Evolutionary conservation across 1,140 invertebrate genomes (phyloP).

Genomic region (Argopecten irradians): DNA sequence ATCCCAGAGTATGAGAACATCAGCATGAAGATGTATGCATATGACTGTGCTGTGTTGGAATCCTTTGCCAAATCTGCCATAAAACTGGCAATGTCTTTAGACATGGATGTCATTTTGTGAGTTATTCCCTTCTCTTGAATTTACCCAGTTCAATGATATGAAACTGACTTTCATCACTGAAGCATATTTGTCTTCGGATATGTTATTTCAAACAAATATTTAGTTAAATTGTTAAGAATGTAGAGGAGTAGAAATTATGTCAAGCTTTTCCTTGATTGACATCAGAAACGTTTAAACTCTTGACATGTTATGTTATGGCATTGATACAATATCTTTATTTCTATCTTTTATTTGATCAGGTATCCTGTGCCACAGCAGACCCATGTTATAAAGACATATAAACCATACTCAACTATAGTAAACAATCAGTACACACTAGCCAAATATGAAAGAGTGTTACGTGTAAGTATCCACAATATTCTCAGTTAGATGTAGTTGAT

Average conservation of each 20-base stretch:
- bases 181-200: too few species aligned
- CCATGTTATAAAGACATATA: constrained; percentile 12
- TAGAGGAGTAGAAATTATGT: too few species aligned
- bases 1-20: constrained; percentile 30
- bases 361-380: constrained; percentile 33
- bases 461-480: constrained; percentile 6
- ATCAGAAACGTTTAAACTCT: too few species aligned
- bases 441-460: constrained; percentile 39
- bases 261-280: too few species aligned
- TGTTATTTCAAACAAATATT: too few species aligned
- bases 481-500: background rate
- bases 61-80: constrained; percentile 23
- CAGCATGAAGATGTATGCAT: constrained; percentile 24
- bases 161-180: too few species aligned
- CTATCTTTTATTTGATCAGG: background rate
- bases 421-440: constrained; percentile 28
- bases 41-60: constrained; percentile 33
- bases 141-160: too few species aligned
- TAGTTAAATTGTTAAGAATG: too few species aligned
- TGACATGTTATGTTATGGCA: too few species aligned
- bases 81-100: background rate
- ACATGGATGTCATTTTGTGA: constrained; percentile 23
- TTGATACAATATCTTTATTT: background rate
- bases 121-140: background rate
- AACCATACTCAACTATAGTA: constrained; percentile 24